Evolutionary conservation across 2,888 invertebrate species (phyloP).

Genomic region (Mesochorus sp.): DNA sequence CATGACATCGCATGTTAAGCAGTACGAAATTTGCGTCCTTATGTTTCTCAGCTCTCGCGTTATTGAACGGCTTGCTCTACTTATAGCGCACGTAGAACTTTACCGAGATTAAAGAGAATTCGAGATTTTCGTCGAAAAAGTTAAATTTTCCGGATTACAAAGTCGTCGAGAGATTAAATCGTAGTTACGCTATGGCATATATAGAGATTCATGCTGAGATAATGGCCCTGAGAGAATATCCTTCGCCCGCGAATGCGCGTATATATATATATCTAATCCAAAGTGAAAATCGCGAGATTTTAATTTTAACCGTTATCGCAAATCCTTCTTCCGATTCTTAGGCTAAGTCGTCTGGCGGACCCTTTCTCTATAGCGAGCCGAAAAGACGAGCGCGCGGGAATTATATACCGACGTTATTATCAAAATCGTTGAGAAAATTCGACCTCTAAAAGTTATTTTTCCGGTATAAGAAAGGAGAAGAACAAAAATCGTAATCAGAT

Average conservation of each 20-base stretch:
- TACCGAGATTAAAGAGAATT: conserved; percentile 27
- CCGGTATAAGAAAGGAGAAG: neutral
- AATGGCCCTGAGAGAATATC: conserved; percentile 23
- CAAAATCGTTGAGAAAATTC: conserved; percentile 43
- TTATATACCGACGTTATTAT: conserved; percentile 38
- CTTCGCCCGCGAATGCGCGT: conserved; percentile 10
- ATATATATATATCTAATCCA: too few species aligned
- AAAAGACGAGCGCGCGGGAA: conserved; percentile 4
- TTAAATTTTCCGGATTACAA: conserved; percentile 39
- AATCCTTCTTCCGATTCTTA: conserved; percentile 30
- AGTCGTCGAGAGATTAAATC: conserved; percentile 26
- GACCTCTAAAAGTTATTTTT: conserved; percentile 23
- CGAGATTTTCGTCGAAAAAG: conserved; percentile 27
- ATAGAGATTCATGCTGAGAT: conserved; percentile 44
- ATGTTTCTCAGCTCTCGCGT: neutral
- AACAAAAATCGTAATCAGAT: conserved; percentile 48
- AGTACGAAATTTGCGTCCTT: conserved; percentile 1
- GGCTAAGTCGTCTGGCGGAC: conserved; percentile 27
- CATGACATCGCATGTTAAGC: neutral
- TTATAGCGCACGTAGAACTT: neutral
- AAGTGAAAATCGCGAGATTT: conserved; percentile 57
- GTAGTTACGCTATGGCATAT: conserved; percentile 1
- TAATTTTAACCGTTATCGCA: conserved; percentile 56
- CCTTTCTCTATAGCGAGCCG: neutral
- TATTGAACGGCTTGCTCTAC: neutral